phyloP scores from a whole-genome alignment of 2,113 vertebrate genomes.

The Camarhynchus parvulus region DNA sequence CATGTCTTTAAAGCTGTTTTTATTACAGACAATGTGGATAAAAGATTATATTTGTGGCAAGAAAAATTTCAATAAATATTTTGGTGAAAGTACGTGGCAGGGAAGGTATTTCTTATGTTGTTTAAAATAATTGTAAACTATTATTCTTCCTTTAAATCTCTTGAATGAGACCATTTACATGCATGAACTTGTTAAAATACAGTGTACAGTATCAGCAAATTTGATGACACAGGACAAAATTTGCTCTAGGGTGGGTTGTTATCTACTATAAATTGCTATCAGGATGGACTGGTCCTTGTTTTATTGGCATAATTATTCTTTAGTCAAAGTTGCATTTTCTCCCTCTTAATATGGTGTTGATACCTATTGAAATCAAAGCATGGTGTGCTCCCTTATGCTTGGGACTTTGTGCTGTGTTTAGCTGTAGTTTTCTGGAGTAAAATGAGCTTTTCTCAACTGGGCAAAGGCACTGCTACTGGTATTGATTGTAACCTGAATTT shows the following conservation, averaged over 20 bases:
- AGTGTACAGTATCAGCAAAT: not conserved
- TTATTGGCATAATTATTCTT: not conserved
- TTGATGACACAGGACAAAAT: not conserved
- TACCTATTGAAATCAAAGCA: not conserved
- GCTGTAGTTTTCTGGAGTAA: not conserved
- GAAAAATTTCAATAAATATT: not conserved
- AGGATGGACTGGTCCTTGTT: not conserved
- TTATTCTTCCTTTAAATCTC: not conserved
- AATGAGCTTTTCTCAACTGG: not conserved
- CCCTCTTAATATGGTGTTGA: not conserved
- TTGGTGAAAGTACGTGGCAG: not conserved
- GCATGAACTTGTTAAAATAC: not conserved
- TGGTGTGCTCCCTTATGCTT: not conserved
- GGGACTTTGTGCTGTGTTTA: not conserved
- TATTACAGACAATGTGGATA: not conserved
- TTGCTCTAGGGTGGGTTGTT: not conserved
- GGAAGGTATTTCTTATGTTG: not conserved
- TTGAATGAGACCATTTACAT: not conserved
- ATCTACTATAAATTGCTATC: not conserved
- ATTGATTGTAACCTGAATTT: not conserved
- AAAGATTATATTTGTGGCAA: not conserved
- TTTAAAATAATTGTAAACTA: not conserved
- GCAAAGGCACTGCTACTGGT: not conserved
- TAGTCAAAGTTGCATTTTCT: not conserved
- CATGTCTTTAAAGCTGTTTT: not conserved